A percentile compares a stretch with the other conserved stretches of the same genome.
These are phyloP conservation scores for Omphaloscelis lunosa DNA, from an alignment of 2,888 invertebrate species.

Conservation along the genomic window DNA sequence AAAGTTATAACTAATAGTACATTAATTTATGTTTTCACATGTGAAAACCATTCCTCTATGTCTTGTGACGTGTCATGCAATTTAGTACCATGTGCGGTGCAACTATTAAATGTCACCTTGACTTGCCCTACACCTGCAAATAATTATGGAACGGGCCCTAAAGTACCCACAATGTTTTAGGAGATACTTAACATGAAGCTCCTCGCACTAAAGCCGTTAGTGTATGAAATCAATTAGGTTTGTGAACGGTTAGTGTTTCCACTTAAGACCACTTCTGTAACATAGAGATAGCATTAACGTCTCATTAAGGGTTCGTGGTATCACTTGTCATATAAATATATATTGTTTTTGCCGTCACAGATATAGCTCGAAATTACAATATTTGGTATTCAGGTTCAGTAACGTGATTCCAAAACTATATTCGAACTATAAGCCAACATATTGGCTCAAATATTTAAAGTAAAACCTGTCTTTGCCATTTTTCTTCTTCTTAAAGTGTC, in stretches of 20 bases:
- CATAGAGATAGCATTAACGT: constrained; percentile 17
- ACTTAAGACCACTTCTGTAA: constrained; percentile 5
- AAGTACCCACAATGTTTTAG: not conserved
- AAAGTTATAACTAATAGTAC: no score
- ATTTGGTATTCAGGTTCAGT: not conserved
- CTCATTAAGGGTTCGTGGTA: not conserved
- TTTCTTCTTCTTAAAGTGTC: no score
- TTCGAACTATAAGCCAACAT: not conserved
- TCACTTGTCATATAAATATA: constrained; percentile 10
- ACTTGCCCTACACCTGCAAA: not conserved
- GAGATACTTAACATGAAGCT: not conserved
- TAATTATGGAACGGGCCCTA: not conserved
- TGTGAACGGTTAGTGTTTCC: constrained; percentile 13
- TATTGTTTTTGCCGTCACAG: not conserved
- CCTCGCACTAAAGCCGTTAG: constrained; percentile 5
- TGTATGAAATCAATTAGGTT: constrained; percentile 14
- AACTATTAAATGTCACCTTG: not conserved
- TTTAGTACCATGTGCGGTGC: not conserved
- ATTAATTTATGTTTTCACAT: not conserved
- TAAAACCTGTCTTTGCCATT: not conserved
- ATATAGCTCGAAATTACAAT: not conserved
- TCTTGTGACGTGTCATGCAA: not conserved
- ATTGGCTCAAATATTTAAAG: not conserved
- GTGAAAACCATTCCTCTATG: not conserved
- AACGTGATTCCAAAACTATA: not conserved